Conservation (phyloP, 2,797 vertebrate genomes). For the Chromis chromis region DNA sequence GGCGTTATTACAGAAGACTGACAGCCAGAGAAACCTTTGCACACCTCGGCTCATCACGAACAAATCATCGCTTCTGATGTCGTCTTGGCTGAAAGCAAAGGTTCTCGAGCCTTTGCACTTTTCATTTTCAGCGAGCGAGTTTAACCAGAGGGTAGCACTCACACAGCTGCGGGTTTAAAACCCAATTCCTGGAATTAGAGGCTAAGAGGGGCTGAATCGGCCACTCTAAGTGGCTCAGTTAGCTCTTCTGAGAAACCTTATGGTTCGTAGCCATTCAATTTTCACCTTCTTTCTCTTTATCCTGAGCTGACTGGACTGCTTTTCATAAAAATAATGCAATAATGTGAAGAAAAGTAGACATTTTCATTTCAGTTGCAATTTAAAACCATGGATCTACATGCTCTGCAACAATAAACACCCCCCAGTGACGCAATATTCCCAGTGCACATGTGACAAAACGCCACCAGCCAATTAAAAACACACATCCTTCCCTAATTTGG, state of each 20-base stretch:
- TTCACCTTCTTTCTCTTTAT: no score
- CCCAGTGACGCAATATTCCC: slow-evolving; percentile 6
- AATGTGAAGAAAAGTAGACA: no score
- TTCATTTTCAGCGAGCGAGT: slow-evolving; percentile 5
- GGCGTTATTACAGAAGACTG: neutral
- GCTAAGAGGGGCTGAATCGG: slow-evolving; percentile 9
- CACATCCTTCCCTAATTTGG: slow-evolving; percentile 13
- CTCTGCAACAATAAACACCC: neutral
- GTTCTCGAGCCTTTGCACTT: slow-evolving; percentile 12
- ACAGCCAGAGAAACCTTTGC: slow-evolving; percentile 3
- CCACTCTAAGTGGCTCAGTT: slow-evolving; percentile 22
- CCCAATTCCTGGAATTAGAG: slow-evolving; percentile 18
- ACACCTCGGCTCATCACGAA: neutral
- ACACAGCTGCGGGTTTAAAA: slow-evolving; percentile 1
- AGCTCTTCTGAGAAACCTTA: neutral
- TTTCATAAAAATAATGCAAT: no score
- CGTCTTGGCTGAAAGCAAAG: neutral
- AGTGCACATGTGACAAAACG: slow-evolving; percentile 1
- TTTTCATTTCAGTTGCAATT: neutral
- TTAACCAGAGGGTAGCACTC: slow-evolving; percentile 6
- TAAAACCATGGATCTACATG: neutral
- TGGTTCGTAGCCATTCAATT: neutral
- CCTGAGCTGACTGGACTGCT: no score
- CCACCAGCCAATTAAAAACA: slow-evolving; percentile 27
- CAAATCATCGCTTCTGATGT: slow-evolving; percentile 1